phyloP scores from a whole-genome alignment of 2,888 invertebrate genomes.

The Dynastes maya region DNA sequence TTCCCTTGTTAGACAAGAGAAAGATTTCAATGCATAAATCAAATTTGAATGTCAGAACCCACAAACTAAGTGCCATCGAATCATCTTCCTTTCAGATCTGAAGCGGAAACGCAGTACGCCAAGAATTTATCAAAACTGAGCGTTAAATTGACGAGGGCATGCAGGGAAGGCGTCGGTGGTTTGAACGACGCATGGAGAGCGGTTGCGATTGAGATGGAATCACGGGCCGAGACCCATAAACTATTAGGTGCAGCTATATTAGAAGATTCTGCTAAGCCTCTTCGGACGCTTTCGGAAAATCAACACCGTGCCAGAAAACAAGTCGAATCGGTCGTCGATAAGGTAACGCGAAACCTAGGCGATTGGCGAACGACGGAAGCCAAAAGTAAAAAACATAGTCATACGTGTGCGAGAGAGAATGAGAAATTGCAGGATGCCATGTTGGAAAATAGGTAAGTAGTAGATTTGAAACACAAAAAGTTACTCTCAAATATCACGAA shows the following conservation, averaged over 20 bases:
- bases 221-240: slow-evolving; percentile 91
- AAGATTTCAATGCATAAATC: neutral
- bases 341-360: slow-evolving; percentile 83
- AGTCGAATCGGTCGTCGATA: slow-evolving; percentile 88
- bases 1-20: too few species aligned
- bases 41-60: too few species aligned
- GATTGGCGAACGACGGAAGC: slow-evolving; percentile 91
- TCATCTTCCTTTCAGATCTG: slow-evolving; percentile 75
- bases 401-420: slow-evolving; percentile 89
- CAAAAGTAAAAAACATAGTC: slow-evolving; percentile 92
- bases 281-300: slow-evolving; percentile 81
- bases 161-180: slow-evolving; percentile 83
- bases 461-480: too few species aligned
- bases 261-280: slow-evolving; percentile 92
- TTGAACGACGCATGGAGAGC: slow-evolving; percentile 93
- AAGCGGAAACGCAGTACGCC: slow-evolving; percentile 92
- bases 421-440: slow-evolving; percentile 91
- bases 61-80: neutral
- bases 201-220: slow-evolving; percentile 93
- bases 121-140: slow-evolving; percentile 92
- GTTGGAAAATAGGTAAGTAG: slow-evolving; percentile 72
- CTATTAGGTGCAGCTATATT: slow-evolving; percentile 76
- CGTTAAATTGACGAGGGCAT: slow-evolving; percentile 87
- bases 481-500: neutral
- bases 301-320: slow-evolving; percentile 82